phyloP scores from a whole-genome alignment of 2,113 vertebrate species.

The Rhegmatorhina hoffmannsi region DNA sequence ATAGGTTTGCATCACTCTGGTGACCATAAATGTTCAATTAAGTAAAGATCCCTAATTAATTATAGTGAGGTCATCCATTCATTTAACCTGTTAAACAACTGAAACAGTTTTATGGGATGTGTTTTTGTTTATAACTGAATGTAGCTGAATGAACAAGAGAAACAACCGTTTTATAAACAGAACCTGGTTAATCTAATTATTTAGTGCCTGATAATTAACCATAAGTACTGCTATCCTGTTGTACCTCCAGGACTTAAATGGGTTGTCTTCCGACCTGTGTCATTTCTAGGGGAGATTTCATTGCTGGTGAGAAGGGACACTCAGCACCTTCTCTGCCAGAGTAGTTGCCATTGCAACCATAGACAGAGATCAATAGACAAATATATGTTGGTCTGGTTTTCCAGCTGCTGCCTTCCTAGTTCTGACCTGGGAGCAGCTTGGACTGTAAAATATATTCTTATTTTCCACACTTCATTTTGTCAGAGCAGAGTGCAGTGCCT shows the following conservation, averaged over 20 bases:
- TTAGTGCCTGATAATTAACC: not conserved
- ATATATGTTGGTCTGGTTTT: not conserved
- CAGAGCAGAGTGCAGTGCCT: not conserved
- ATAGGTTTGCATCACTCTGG: not conserved
- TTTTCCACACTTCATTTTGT: not conserved
- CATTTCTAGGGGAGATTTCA: not conserved
- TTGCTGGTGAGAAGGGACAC: not conserved
- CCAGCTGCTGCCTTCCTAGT: not conserved
- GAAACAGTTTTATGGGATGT: not conserved
- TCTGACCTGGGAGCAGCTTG: not conserved
- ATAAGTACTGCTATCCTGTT: not conserved
- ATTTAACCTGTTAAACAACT: constrained; percentile 33
- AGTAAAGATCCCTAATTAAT: constrained; percentile 11
- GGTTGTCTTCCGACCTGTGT: not conserved
- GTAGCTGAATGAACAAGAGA: not conserved
- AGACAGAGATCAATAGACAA: not conserved
- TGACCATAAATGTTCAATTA: constrained; percentile 14
- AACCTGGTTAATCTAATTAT: not conserved
- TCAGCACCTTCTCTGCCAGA: not conserved
- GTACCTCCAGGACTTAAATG: not conserved
- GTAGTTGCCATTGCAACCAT: not conserved
- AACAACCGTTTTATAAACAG: not conserved
- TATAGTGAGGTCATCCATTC: not conserved
- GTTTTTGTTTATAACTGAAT: not conserved
- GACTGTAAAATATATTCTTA: not conserved